These are phyloP conservation scores for Scolopax bukidnonensis DNA, from an alignment of 2,797 vertebrate species.

Conservation along the genomic window DNA sequence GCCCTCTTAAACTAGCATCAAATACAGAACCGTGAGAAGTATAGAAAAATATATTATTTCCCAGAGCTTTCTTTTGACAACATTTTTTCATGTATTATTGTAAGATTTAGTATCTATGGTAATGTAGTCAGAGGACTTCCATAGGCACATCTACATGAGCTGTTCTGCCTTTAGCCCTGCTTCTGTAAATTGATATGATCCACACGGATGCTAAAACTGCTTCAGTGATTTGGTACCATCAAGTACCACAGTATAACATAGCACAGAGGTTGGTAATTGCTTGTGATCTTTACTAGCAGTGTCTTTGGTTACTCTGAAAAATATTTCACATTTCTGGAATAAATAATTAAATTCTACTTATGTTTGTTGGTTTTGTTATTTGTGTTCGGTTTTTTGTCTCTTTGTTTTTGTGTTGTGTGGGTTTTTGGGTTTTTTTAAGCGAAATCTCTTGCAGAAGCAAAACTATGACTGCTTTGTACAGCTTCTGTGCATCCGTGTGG, in stretches of 20 bases:
- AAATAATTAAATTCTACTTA: background rate
- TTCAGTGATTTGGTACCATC: background rate
- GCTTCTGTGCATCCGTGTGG: background rate
- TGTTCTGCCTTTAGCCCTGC: background rate
- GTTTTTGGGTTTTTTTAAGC: background rate
- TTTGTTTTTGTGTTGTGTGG: no score
- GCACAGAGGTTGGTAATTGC: background rate
- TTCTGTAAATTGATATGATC: background rate
- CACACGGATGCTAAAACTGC: background rate
- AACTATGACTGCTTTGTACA: background rate
- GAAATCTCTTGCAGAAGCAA: background rate
- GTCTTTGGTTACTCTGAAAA: background rate
- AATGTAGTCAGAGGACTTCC: background rate
- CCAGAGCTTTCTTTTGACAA: background rate
- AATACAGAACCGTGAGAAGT: background rate
- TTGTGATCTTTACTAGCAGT: background rate
- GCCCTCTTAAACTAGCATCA: background rate
- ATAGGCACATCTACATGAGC: background rate
- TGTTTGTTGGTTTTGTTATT: background rate
- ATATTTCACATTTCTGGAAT: background rate
- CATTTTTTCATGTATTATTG: background rate
- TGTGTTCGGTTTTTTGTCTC: rapidly evolving
- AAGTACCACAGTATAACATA: background rate
- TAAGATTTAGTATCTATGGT: background rate
- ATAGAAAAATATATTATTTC: background rate